Conservation (phyloP, 2,888 invertebrate genomes). For the Chrysolina americana region DNA sequence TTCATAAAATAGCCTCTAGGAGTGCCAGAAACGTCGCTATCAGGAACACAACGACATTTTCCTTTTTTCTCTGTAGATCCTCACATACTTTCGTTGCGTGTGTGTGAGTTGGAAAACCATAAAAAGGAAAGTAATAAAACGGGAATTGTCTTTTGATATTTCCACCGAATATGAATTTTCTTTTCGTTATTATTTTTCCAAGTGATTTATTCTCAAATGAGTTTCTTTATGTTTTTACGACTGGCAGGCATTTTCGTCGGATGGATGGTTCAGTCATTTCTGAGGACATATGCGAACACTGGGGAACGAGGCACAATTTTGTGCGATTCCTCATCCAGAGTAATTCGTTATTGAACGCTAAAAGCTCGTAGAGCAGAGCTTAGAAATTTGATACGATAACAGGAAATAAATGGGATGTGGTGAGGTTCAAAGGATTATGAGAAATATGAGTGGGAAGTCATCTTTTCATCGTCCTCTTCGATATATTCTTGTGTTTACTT, state of each 20-base stretch:
- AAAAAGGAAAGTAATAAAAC: constrained; percentile 58
- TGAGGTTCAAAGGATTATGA: constrained; percentile 18
- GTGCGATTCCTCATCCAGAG: constrained; percentile 4
- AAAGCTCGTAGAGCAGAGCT: constrained; percentile 9
- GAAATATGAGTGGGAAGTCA: neutral
- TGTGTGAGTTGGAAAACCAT: constrained; percentile 49
- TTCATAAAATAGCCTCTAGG: constrained; percentile 39
- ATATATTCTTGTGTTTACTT: neutral
- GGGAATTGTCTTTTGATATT: constrained; percentile 58
- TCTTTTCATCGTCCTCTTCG: neutral
- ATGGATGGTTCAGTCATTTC: constrained; percentile 1
- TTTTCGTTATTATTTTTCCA: constrained; percentile 54
- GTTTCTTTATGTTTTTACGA: constrained; percentile 52
- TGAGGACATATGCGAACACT: constrained; percentile 9
- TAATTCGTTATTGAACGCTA: constrained; percentile 23
- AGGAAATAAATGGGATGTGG: constrained; percentile 15
- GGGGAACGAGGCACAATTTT: constrained; percentile 6
- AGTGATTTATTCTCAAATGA: constrained; percentile 55
- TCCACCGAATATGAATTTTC: constrained; percentile 57
- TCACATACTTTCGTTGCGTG: constrained; percentile 51
- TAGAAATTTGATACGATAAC: constrained; percentile 13
- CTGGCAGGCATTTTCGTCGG: constrained; percentile 36
- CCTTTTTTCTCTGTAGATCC: constrained; percentile 38
- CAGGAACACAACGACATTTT: constrained; percentile 7
- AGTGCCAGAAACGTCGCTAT: neutral